Evolutionary conservation across 2,797 vertebrate genomes (phyloP).

Genomic region (Picus viridis): DNA sequence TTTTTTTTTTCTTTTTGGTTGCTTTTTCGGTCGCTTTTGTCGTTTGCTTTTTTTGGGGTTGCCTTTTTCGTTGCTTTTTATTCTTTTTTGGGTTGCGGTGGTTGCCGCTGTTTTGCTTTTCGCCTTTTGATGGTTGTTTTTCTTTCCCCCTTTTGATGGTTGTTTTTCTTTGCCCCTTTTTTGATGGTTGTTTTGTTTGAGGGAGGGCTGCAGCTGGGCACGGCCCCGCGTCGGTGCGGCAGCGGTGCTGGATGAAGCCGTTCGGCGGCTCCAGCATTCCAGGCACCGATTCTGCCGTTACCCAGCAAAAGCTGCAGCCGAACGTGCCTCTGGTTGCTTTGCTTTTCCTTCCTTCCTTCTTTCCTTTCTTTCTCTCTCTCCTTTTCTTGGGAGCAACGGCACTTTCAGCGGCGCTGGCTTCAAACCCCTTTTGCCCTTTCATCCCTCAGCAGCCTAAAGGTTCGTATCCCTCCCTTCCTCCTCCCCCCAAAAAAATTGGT

Average conservation of each 20-base stretch:
- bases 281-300: slow-evolving; percentile 87
- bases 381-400: slow-evolving; percentile 77
- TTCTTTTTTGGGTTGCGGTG: too few species aligned
- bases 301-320: slow-evolving; percentile 83
- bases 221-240: background rate
- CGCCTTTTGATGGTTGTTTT: too few species aligned
- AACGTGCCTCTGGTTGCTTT: slow-evolving; percentile 61
- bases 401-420: slow-evolving; percentile 80
- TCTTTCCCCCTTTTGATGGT: too few species aligned
- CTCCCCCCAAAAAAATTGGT: background rate
- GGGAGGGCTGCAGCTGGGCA: slow-evolving; percentile 65
- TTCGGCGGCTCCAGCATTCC: slow-evolving; percentile 84
- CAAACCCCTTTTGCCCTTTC: slow-evolving; percentile 83
- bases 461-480: too few species aligned
- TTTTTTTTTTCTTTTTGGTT: too few species aligned
- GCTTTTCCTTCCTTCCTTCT: background rate
- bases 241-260: slow-evolving; percentile 59
- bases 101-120: too few species aligned
- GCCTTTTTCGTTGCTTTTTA: too few species aligned
- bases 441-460: background rate
- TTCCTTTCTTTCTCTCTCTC: background rate
- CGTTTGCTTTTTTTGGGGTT: background rate
- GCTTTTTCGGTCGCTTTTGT: background rate
- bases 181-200: slow-evolving; percentile 48
- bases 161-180: background rate